Evolutionary conservation across 2,797 vertebrate species (phyloP).

Genomic region (Apodemus agrarius): DNA sequence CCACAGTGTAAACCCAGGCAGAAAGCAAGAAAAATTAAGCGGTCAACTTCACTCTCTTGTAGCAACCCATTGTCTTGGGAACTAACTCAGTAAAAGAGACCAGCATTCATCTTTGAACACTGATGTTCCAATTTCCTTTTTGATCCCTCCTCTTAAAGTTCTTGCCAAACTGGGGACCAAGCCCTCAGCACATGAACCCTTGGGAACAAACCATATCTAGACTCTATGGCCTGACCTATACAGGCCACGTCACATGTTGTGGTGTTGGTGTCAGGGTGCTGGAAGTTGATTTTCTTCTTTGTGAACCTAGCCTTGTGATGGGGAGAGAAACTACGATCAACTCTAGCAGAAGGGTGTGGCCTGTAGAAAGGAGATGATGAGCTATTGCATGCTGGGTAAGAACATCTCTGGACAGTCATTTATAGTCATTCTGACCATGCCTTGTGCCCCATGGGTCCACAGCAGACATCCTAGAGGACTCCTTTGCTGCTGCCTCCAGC

Average conservation of each 20-base stretch:
- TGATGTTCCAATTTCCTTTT: background rate
- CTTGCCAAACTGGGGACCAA: background rate
- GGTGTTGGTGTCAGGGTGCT: conserved; percentile 64
- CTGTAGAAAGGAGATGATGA: background rate
- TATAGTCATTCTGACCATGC: background rate
- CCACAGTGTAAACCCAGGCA: background rate
- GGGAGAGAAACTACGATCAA: conserved; percentile 52
- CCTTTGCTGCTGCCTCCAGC: background rate
- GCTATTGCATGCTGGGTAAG: background rate
- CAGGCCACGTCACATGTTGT: background rate
- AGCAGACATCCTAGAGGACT: background rate
- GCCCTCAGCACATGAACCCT: background rate
- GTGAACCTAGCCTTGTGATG: conserved; percentile 45
- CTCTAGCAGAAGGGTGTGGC: conserved; percentile 58
- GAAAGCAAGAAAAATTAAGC: background rate
- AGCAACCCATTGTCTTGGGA: background rate
- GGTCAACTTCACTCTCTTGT: background rate
- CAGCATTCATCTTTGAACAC: background rate
- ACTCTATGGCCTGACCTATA: background rate
- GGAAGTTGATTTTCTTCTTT: background rate
- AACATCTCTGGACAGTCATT: background rate
- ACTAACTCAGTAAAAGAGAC: background rate
- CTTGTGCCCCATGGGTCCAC: background rate
- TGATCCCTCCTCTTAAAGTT: background rate
- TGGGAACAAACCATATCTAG: background rate